Conservation (phyloP, 2,113 vertebrate species). For the Aptenodytes patagonicus region DNA sequence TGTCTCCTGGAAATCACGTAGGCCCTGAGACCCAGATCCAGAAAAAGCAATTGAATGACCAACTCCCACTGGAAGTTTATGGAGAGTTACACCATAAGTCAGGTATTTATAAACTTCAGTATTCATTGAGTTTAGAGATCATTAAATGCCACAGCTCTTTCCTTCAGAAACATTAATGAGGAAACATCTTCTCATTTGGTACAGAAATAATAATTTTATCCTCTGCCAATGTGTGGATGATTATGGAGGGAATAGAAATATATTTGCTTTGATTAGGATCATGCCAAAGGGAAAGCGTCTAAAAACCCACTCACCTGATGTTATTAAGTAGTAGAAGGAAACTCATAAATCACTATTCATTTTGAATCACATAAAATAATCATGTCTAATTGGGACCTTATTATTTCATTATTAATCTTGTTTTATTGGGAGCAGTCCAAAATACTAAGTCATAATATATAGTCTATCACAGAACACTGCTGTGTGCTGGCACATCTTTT, state of each 20-base stretch:
- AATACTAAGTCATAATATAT: neutral
- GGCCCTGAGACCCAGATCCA: neutral
- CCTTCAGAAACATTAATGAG: neutral
- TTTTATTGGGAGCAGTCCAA: neutral
- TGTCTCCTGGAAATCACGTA: neutral
- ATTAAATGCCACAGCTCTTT: neutral
- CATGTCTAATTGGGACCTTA: neutral
- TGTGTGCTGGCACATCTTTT: neutral
- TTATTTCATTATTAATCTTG: conserved; percentile 30
- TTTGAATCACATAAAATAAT: conserved; percentile 37
- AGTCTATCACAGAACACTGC: neutral
- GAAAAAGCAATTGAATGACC: neutral
- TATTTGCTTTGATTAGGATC: conserved; percentile 8
- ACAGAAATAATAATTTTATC: neutral
- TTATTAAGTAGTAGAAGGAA: conserved; percentile 1
- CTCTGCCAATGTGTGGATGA: neutral
- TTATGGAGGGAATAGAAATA: neutral
- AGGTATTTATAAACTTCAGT: neutral
- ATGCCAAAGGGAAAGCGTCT: neutral
- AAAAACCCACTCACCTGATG: conserved; percentile 19
- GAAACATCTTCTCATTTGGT: neutral
- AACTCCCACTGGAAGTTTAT: neutral
- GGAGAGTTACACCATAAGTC: neutral
- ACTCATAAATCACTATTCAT: conserved; percentile 11
- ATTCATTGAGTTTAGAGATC: neutral